Conservation (phyloP, 2,888 invertebrate species). For the Palloptera scutellata region DNA sequence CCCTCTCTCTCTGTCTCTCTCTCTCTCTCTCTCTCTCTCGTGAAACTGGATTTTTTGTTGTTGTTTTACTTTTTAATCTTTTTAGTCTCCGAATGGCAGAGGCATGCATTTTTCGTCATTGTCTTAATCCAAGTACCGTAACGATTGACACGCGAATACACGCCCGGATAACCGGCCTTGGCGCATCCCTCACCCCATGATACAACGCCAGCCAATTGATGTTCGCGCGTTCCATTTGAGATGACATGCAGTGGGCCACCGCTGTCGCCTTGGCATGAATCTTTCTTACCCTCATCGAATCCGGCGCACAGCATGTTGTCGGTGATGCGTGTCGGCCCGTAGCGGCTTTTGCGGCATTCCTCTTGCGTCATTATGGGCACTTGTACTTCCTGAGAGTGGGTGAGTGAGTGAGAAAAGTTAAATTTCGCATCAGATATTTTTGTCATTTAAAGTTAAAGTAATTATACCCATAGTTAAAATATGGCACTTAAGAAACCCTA, state of each 20-base stretch:
- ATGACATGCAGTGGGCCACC: slow-evolving; percentile 61
- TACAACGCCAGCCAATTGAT: slow-evolving; percentile 72
- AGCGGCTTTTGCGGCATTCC: slow-evolving; percentile 59
- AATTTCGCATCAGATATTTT: too few relatives aligned
- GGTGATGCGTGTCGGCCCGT: slow-evolving; percentile 59
- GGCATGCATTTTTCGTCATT: slow-evolving; percentile 75
- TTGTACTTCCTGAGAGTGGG: slow-evolving; percentile 70
- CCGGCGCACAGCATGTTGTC: slow-evolving; percentile 63
- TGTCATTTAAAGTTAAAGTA: too few relatives aligned
- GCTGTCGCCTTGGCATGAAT: slow-evolving; percentile 63
- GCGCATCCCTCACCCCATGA: slow-evolving; percentile 67
- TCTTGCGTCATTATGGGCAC: slow-evolving; percentile 77
- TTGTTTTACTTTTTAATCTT: slow-evolving; percentile 53
- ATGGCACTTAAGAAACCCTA: too few relatives aligned
- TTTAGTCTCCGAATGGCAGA: slow-evolving; percentile 66
- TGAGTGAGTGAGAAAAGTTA: slow-evolving; percentile 41
- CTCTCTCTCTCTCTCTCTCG: neutral
- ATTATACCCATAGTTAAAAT: too few relatives aligned
- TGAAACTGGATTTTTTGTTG: neutral
- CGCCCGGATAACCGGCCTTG: slow-evolving; percentile 76
- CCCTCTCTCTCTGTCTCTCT: neutral
- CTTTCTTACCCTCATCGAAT: slow-evolving; percentile 58
- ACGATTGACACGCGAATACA: slow-evolving; percentile 82
- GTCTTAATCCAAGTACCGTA: slow-evolving; percentile 74
- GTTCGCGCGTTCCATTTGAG: slow-evolving; percentile 51